Conservation (phyloP, 2,797 vertebrate species). For the Echeneis naucrates region DNA sequence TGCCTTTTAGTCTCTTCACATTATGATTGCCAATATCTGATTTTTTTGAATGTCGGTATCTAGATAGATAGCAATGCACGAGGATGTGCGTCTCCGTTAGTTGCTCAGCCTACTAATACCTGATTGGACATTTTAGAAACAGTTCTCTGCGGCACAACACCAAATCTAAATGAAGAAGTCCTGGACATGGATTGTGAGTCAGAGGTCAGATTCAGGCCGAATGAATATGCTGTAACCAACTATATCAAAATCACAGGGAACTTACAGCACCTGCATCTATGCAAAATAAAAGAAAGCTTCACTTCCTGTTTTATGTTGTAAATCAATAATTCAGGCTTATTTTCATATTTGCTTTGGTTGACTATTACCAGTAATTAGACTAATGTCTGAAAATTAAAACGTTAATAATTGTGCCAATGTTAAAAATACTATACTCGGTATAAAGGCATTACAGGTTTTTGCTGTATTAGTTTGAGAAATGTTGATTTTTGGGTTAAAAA, state of each 20-base stretch:
- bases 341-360: background rate
- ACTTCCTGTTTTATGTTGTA: background rate
- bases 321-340: background rate
- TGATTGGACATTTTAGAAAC: background rate
- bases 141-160: background rate
- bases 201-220: background rate
- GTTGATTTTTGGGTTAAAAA: slow-evolving; percentile 61
- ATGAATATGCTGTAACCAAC: background rate
- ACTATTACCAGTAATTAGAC: slow-evolving; percentile 47
- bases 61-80: background rate
- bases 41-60: background rate
- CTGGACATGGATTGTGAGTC: background rate
- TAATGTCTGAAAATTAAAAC: slow-evolving; percentile 42
- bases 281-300: background rate
- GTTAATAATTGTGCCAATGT: slow-evolving; percentile 38
- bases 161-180: background rate
- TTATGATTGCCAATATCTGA: background rate
- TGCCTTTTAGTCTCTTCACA: background rate
- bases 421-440: slow-evolving; percentile 37
- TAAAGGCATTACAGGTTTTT: slow-evolving; percentile 17
- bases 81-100: background rate
- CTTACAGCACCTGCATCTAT: background rate
- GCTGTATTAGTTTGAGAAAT: slow-evolving; percentile 56
- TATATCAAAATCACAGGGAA: background rate
- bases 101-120: background rate